Conservation (phyloP, 2,113 vertebrate genomes). For the Hiodon alosoides region DNA sequence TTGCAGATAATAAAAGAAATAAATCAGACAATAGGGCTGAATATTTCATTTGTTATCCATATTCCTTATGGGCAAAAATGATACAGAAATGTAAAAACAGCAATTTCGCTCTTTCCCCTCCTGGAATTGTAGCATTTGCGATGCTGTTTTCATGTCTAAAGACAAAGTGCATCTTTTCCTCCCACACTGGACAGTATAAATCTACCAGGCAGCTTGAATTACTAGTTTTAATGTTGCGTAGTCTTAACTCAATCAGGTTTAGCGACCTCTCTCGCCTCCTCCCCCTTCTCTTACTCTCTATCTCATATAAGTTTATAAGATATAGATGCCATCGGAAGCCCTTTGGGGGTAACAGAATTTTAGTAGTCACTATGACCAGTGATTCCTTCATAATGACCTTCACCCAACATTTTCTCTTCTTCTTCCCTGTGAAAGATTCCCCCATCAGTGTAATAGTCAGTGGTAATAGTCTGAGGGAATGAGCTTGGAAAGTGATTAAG, state of each 20-base stretch:
- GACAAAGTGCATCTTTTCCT: conserved; percentile 61
- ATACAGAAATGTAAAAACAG: conserved; percentile 76
- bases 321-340: conserved; percentile 16
- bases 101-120: conserved; percentile 67
- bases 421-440: conserved; percentile 27
- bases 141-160: conserved; percentile 68
- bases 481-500: conserved; percentile 32
- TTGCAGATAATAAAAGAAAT: conserved; percentile 75
- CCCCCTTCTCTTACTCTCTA: conserved; percentile 34
- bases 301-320: conserved; percentile 20
- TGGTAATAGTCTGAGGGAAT: conserved; percentile 23
- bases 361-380: conserved; percentile 23
- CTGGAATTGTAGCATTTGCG: conserved; percentile 67
- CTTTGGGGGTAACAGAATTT: conserved; percentile 20
- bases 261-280: conserved; percentile 30
- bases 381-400: conserved; percentile 31
- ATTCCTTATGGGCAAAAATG: conserved; percentile 82
- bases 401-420: conserved; percentile 19
- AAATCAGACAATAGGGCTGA: conserved; percentile 81
- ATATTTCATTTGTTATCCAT: conserved; percentile 86
- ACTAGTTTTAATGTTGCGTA: conserved; percentile 66
- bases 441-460: conserved; percentile 10
- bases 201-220: conserved; percentile 66
- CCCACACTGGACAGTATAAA: conserved; percentile 61
- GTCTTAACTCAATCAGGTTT: conserved; percentile 55